These are phyloP conservation scores for Cryptocheilus praepositus DNA, from an alignment of 2,888 invertebrate genomes.

Conservation along the genomic window DNA sequence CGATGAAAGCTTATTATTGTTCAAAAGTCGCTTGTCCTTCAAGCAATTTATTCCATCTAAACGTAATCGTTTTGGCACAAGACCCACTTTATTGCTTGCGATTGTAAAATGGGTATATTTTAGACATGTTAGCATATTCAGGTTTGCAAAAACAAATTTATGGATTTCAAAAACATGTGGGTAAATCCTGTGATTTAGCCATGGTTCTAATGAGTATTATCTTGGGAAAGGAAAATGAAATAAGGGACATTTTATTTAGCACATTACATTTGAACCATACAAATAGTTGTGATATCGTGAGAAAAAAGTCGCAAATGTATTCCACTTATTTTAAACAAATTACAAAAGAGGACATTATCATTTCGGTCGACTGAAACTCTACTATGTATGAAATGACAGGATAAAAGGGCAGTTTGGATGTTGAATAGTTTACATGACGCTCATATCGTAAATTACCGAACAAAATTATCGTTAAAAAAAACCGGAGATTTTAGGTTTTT, in stretches of 20 bases:
- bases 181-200: constrained; percentile 10
- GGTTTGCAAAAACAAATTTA: neutral
- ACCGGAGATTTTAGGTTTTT: no score
- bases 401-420: constrained; percentile 62
- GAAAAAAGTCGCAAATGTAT: constrained; percentile 25
- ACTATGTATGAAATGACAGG: constrained; percentile 53
- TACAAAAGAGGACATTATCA: constrained; percentile 22
- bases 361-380: constrained; percentile 19
- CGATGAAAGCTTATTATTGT: no score
- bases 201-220: constrained; percentile 16
- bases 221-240: constrained; percentile 18
- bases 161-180: neutral
- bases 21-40: no score
- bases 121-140: neutral
- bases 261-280: constrained; percentile 20
- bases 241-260: constrained; percentile 16
- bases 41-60: no score
- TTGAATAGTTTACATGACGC: constrained; percentile 55
- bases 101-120: constrained; percentile 2
- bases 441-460: no score
- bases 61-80: constrained; percentile 8
- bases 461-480: no score
- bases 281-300: constrained; percentile 30
- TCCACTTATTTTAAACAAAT: constrained; percentile 24
- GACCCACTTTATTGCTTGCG: neutral